Base-by-base conservation (phyloP, 2,113 vertebrate genomes). In the Bos javanicus region DNA sequence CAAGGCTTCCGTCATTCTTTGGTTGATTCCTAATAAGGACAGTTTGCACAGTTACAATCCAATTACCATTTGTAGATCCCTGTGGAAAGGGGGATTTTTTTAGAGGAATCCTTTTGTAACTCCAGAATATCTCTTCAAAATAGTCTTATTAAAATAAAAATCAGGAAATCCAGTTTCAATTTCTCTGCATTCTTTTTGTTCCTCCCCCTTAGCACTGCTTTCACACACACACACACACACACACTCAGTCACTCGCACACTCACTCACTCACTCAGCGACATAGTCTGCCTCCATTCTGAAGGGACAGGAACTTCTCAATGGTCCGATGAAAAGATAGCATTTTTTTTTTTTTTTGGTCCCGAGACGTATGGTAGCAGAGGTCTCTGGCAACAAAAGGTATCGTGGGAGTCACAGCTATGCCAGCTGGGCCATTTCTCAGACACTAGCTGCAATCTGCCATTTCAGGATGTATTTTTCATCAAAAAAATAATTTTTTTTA, bases 11-110 rank as follows among this genome's bases (percentile, higher is more conserved):
- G 95, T 84, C 95, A 97, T 98, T 98, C 97, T 97, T 98, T 96
- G 23, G n/a, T 95, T 97, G 97, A 10, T 91, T 99, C 97, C 98
- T 98, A 98, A 96, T 81, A 98, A 98, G 97, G 97, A 96, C 94
- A 98, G 50, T 87, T 98, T 97, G 95, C 82, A 93, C 92, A 98
- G 91, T 98, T 98, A 92, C 60, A 93, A 91, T 87, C 90, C 95
- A 95, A 52, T 98, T 98, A 97, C 97, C 96, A 76, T 96, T 98
- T 96, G 80, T 90, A 97, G 94, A 98, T 97, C 87, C 54, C 59
- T 12, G 16, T 80, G 60, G 97, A n/a, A 97, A 95, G 93, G 54
- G 26, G 76, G 54, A 52, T 90, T 97, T 92, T 74, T 92, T 28
- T 39, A 60, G 33, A 94, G 50, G 86, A 93, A 88, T 28, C 62